Evolutionary conservation across 1,140 invertebrate species (phyloP), one percentile per base, ranked within the genome.

Genomic region (Pachyrhynchus sulphureomaculatus): DNA sequence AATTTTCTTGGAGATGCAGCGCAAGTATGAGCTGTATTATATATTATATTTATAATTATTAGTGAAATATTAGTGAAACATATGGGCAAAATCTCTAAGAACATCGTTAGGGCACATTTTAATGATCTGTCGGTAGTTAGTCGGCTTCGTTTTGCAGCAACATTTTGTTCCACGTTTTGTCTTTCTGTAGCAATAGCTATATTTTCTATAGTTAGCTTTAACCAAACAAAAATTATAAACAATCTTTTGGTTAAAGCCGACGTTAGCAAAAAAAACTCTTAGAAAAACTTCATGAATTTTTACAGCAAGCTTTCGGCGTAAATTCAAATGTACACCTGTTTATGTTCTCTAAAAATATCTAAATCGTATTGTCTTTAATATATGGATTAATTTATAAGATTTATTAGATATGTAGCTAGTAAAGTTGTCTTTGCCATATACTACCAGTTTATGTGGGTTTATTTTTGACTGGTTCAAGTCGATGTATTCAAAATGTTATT

Each of bases 371-470:
- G 15, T 53, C 13, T 58, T 15, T 39, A 47, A 58, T 26, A 58
- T 48, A 37, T 23, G 32, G 44, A 47, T 58, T 47, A 58, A 36
- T 37, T 10, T n/a, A n/a, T n/a, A n/a, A n/a, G n/a, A n/a, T n/a
- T n/a, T n/a, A n/a, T n/a, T n/a, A n/a, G 39, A 55, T 42, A 42
- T 48, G 13, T 33, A 47, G 21, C 33, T 47, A 36, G 24, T 47
- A 47, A 58, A 58, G 42, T 58, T 12, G 55, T 48, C 44, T 47
- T 39, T 48, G 37, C 55, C 55, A 21, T 58, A 56, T 58, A 47
- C 21, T 47, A 20, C 12, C 29, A 2, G 20, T 24, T 17, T 21
- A 42, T 23, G 55, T 58, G 37, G 55, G 55, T 26, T 34, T 20
- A 10, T 58, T 6, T 36, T 58, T 39, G 29, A 21, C 42, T 48